A percentile compares a stretch with the other conserved stretches of the same genome.
Conservation (phyloP, 2,888 invertebrate genomes). For the Drosophila robusta region DNA sequence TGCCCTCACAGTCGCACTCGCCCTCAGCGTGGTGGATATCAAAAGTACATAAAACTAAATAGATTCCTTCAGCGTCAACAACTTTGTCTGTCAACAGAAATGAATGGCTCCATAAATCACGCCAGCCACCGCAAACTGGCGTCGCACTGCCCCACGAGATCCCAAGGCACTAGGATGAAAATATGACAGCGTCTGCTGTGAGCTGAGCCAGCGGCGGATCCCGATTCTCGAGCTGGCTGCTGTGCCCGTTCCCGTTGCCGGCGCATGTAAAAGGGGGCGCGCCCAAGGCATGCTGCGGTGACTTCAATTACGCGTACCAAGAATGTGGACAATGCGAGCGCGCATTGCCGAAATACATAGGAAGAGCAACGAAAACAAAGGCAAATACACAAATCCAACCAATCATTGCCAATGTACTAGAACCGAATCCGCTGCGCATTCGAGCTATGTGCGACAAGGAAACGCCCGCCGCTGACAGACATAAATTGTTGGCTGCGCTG, state of each 20-base stretch:
- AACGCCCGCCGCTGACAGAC: constrained; percentile 75
- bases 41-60: constrained; percentile 77
- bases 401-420: constrained; percentile 82
- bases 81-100: constrained; percentile 84
- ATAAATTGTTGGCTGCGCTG: constrained; percentile 62
- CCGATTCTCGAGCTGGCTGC: constrained; percentile 20
- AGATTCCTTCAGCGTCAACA: constrained; percentile 81
- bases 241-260: constrained; percentile 42
- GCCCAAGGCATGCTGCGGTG: constrained; percentile 73
- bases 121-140: constrained; percentile 65
- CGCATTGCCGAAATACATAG: constrained; percentile 57
- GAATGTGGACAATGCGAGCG: constrained; percentile 72
- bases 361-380: constrained; percentile 8
- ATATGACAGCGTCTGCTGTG: constrained; percentile 66
- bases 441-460: constrained; percentile 52
- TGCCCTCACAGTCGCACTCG: background rate
- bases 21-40: constrained; percentile 48
- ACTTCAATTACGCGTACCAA: constrained; percentile 82
- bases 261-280: constrained; percentile 69
- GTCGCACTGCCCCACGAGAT: constrained; percentile 10
- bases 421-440: constrained; percentile 57
- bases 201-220: constrained; percentile 4
- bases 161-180: constrained; percentile 41
- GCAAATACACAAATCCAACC: constrained; percentile 66
- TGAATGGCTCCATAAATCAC: constrained; percentile 84